A percentile compares a stretch with the other conserved stretches of the same genome.
phyloP scores from a whole-genome alignment of 2,113 vertebrate species.

The Eira barbara region DNA sequence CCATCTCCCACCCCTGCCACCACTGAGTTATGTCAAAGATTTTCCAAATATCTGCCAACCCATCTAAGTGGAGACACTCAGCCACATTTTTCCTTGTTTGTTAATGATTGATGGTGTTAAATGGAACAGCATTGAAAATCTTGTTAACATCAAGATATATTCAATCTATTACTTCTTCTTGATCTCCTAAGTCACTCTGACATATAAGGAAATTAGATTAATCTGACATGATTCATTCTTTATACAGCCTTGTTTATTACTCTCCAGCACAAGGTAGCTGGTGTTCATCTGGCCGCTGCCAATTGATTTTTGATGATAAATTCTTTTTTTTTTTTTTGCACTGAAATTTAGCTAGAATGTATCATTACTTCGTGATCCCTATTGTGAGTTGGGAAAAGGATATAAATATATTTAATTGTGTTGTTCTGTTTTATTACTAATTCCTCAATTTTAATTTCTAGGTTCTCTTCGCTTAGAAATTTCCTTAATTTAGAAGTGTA shows the following conservation, averaged over 20 bases:
- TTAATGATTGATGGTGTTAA: conserved; percentile 72
- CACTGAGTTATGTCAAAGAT: not conserved
- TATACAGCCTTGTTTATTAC: conserved; percentile 69
- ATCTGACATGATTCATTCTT: conserved; percentile 73
- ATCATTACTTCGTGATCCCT: not conserved
- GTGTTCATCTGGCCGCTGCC: conserved; percentile 62
- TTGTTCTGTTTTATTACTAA: not conserved
- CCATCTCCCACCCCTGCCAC: not conserved
- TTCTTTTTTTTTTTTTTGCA: not conserved
- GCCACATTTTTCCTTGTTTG: conserved; percentile 54
- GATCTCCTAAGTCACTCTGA: conserved; percentile 71
- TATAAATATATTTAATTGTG: not conserved
- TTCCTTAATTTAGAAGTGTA: not conserved
- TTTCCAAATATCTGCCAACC: not conserved
- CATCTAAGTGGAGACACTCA: not conserved
- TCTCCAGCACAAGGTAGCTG: conserved; percentile 4
- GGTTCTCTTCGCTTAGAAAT: not conserved
- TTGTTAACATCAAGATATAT: conserved; percentile 73
- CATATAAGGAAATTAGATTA: conserved; percentile 74
- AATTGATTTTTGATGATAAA: conserved; percentile 70
- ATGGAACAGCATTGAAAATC: conserved; percentile 58
- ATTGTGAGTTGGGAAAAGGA: not conserved
- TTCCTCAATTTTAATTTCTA: not conserved
- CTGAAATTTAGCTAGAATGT: conserved; percentile 24
- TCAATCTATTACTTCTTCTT: conserved; percentile 73